Base-by-base conservation (phyloP, 2,113 vertebrate species). In the Piprites chloris region DNA sequence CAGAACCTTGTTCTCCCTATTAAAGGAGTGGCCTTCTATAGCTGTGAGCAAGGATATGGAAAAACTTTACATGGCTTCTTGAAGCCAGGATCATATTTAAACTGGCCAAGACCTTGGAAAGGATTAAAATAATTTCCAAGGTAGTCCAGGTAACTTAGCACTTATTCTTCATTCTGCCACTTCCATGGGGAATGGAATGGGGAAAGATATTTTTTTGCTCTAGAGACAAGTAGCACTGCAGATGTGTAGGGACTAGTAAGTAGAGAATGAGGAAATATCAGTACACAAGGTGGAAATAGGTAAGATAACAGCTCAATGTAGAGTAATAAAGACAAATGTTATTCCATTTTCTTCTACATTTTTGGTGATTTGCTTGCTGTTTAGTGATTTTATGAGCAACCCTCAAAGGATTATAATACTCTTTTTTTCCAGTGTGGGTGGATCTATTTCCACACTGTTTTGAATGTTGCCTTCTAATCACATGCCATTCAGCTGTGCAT, bases 381-480 rank as follows among this genome's bases (percentile, higher is more conserved):
- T 84, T 15, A 84, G 58, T 59, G 18, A 53, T 88, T 94, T 85
- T 82, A 82, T 65, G 53, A 91, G 26, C 77, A 95, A 30, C 10
- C 32, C 58, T 91, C 49, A 73, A 75, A 87, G n/a, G 32, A 76
- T 89, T 89, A 61, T 89, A 95, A 95, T n/a, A 33, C 18, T 63
- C 16, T 76, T 80, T 80, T 30, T 50, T 85, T 26, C 59, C 4
- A 2, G 15, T 77, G 91, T 91, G 67, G 84, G 91, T 94, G 91
- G 84, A 87, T 91, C 89, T 95, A 66, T 87, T 96, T 96, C 62
- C 74, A 85, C 66, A 75, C 67, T 61, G 62, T 90, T 90, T 89
- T 75, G 41, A 91, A 89, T 75, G 52, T 12, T 94, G 53, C 56
- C 68, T 92, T 92, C 94, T 76, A 79, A 81, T 89, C 78, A 90